Evolutionary conservation across 2,888 invertebrate species (phyloP), one percentile per base, ranked within the genome.

Genomic region (Calameuta idolon): DNA sequence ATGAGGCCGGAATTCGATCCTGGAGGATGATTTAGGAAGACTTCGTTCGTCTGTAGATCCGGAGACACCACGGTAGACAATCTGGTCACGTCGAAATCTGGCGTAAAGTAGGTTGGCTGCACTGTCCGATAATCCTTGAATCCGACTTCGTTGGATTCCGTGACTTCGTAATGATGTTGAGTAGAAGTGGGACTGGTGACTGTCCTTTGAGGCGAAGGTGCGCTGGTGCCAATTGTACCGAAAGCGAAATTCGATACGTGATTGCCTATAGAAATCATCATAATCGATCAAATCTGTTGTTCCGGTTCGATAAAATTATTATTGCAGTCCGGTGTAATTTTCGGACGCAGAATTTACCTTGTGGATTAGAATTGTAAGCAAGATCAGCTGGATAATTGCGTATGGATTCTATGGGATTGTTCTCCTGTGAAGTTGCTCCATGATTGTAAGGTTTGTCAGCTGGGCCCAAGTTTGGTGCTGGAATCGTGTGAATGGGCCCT

Each of bases 401-500:
- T 73, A 74, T 23, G 33, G 83, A 80, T 68, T 80, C 73, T 23
- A 79, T 75, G 11, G 74, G 73, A 71, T 77, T 82, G 75, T 81
- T 81, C 55, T 86, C 84, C 11, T 82, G 81, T 23, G 83, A 75
- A 37, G 84, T 85, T 31, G 77, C 77, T 15, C 85, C 90, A 76
- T 94, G 93, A 34, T 93, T 93, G 71, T 87, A 87, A 0, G 95
- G 95, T 86, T 94, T 95, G 89, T 95, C 95, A 1, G 94, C 93
- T 11, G 94, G 93, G 83, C 95, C 95, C 75, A 97, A 92, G 92
- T 97, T 96, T 12, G 97, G 97, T 34, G 97, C 97, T 87, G 96
- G 96, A 83, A 97, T 96, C 12, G 97, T 96, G 91, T 96, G 96
- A 89, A 97, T 97, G 3, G 96, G 96, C 85, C 96, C 96, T 88